Conservation (phyloP, 1,140 invertebrate genomes). For the Aphaenogaster ashmeadi region DNA sequence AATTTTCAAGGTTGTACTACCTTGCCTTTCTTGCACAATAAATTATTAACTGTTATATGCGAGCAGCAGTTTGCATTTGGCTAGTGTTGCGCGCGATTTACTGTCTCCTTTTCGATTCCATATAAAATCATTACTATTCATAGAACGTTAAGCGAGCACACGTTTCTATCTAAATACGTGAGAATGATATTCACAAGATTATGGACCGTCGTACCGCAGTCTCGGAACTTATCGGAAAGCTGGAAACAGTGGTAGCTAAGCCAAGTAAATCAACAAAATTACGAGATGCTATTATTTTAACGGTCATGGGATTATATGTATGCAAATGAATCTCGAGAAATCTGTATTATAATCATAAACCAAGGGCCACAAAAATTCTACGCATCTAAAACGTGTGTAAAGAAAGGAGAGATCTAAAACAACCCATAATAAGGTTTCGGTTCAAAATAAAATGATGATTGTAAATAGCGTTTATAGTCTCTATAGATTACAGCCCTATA, state of each 20-base stretch:
- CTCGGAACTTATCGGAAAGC: constrained; percentile 37
- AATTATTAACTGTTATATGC: constrained; percentile 66
- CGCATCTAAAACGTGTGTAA: constrained; percentile 22
- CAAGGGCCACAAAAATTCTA: constrained; percentile 25
- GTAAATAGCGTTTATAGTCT: constrained; percentile 42
- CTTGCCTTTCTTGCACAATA: constrained; percentile 11
- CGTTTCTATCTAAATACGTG: constrained; percentile 63
- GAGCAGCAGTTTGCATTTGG: constrained; percentile 78
- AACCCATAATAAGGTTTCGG: constrained; percentile 13
- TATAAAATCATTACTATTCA: constrained; percentile 63
- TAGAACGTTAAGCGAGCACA: constrained; percentile 65
- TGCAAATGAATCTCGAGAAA: constrained; percentile 8
- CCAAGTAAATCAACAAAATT: constrained; percentile 28
- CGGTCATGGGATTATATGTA: constrained; percentile 13
- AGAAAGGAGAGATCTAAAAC: constrained; percentile 31
- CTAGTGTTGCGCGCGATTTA: constrained; percentile 66
- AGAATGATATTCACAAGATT: constrained; percentile 68
- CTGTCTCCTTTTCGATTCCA: constrained; percentile 48
- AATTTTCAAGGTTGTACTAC: constrained; percentile 41
- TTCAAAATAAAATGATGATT: constrained; percentile 30
- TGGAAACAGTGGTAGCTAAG: constrained; percentile 28
- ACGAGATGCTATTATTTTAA: constrained; percentile 27
- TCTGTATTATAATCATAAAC: constrained; percentile 24
- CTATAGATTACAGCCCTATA: constrained; percentile 44
- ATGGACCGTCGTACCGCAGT: constrained; percentile 52